Percentiles rank a stretch among this genome's conserved stretches.
These are phyloP conservation scores for Periplaneta americana DNA, from an alignment of 1,140 invertebrate genomes.

Conservation along the genomic window DNA sequence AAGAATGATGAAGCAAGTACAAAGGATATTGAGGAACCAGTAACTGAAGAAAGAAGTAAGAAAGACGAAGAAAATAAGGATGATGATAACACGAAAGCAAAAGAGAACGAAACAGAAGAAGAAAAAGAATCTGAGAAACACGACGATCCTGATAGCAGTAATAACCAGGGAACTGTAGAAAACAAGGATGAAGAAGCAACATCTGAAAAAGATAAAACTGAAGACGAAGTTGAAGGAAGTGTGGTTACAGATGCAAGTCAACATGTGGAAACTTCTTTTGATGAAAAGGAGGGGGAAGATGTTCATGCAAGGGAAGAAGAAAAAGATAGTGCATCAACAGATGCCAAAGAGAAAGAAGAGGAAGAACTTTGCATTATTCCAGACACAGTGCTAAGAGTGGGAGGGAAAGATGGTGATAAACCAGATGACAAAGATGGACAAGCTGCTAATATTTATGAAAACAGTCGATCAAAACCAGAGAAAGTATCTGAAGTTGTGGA, in stretches of 20 bases:
- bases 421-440: not conserved
- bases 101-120: not conserved
- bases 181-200: not conserved
- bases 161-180: not conserved
- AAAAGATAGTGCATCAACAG: not conserved
- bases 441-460: not conserved
- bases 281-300: not conserved
- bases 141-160: not conserved
- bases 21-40: not conserved
- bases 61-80: not conserved
- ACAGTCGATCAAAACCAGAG: not conserved
- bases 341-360: slow-evolving; percentile 7
- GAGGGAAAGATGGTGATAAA: not conserved
- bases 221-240: not conserved
- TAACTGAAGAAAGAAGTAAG: not conserved
- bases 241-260: not conserved
- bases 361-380: slow-evolving; percentile 17
- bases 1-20: not conserved
- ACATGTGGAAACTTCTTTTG: not conserved
- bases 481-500: not conserved
- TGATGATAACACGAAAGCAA: not conserved
- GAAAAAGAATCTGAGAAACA: not conserved
- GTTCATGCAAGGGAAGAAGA: not conserved
- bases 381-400: not conserved
- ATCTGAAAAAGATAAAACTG: not conserved